These are phyloP conservation scores for Lamellibrachia satsuma DNA, from an alignment of 2,888 invertebrate species.

Conservation along the genomic window DNA sequence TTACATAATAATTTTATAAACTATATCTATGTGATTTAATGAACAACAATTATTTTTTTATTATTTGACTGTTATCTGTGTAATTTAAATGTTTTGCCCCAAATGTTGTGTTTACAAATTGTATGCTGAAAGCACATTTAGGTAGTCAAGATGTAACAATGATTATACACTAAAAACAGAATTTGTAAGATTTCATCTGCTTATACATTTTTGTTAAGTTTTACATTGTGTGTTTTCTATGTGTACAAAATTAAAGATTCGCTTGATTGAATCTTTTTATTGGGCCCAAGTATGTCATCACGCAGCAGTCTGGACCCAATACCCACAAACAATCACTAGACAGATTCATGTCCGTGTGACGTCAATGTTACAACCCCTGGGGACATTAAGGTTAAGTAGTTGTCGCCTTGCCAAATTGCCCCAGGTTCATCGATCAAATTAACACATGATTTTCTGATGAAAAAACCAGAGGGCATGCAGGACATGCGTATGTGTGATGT, in stretches of 20 bases:
- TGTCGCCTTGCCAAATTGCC: not conserved
- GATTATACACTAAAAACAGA: not conserved
- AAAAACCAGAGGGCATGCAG: not conserved
- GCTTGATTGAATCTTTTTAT: not conserved
- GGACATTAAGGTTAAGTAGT: not conserved
- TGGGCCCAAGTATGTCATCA: not conserved
- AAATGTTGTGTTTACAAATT: not conserved
- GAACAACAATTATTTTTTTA: not conserved
- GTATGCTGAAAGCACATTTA: no score
- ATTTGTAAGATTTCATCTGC: not conserved
- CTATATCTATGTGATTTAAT: not conserved
- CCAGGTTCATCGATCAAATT: not conserved
- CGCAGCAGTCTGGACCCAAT: not conserved
- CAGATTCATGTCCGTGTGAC: not conserved
- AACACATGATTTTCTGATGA: not conserved
- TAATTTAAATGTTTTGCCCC: not conserved
- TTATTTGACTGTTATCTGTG: not conserved
- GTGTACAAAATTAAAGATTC: not conserved
- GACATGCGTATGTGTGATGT: not conserved
- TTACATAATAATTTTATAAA: no score
- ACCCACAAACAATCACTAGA: not conserved
- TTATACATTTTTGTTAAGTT: not conserved
- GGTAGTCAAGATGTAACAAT: no score
- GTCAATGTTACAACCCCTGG: not conserved
- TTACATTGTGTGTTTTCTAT: not conserved